Conservation (phyloP, 2,888 invertebrate species). For the Acholoe squamosa region DNA sequence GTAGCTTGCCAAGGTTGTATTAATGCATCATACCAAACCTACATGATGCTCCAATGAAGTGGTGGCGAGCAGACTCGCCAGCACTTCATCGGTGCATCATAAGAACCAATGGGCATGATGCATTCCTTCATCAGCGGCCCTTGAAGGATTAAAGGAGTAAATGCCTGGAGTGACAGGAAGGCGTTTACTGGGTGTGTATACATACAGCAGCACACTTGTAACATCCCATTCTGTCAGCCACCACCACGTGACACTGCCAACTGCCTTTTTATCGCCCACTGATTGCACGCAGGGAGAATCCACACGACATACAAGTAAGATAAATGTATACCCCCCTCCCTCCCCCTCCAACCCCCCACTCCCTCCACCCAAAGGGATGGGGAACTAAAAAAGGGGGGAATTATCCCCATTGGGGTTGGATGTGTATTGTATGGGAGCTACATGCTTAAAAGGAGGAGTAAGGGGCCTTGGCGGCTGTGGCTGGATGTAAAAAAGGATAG, state of each 20-base stretch:
- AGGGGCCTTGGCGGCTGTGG: not conserved
- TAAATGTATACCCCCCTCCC: not conserved
- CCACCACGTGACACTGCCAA: not conserved
- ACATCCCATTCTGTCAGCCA: not conserved
- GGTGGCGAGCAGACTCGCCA: no score
- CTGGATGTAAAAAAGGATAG: not conserved
- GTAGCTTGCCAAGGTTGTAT: no score
- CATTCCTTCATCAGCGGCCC: no score
- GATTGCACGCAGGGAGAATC: slow-evolving; percentile 40
- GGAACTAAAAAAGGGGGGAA: slow-evolving; percentile 22
- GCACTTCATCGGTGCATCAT: no score
- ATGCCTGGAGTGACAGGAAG: no score
- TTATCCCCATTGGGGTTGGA: slow-evolving; percentile 26
- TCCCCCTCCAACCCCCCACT: not conserved
- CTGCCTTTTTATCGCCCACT: not conserved
- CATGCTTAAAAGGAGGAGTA: not conserved
- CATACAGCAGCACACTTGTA: no score
- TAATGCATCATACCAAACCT: no score
- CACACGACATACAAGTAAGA: slow-evolving; percentile 48
- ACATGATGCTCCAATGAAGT: no score
- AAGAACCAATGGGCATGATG: no score
- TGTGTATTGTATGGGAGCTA: slow-evolving; percentile 14
- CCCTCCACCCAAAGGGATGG: not conserved
- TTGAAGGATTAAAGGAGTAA: no score
- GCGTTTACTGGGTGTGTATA: no score